Evolutionary conservation across 2,888 invertebrate species (phyloP), one percentile per base, ranked within the genome.

Genomic region (Coleophora deauratella): DNA sequence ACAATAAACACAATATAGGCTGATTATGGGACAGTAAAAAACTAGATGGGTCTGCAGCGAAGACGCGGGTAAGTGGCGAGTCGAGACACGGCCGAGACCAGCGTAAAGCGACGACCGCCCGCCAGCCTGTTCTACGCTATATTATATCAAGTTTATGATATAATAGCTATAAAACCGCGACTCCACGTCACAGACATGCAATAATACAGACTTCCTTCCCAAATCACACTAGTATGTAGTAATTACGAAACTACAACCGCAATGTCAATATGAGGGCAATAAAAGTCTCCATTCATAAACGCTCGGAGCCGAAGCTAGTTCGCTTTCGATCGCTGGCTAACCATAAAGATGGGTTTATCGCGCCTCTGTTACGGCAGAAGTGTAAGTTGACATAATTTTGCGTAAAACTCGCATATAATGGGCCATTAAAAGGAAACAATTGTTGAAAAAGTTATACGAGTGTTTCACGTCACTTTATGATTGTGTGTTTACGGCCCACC

Each of bases 401-500:
- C 82, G 79, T 81, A 81, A 81, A 84, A 78, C 79, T 70, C 73
- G 75, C 72, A 79, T 79, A 81, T 84, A 81, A 85, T 81, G 79
- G 81, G 66, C 82, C 78, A 84, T 85, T 84, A 84, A 84, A 82
- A 74, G 74, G 78, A 82, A 84, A 85, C 84, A 82, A 84, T 85
- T 84, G 84, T 82, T 84, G 73, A 84, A 85, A 85, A 85, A 84
- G 80, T 85, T 81, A 81, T 79, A 82, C 75, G 81, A 77, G 78
- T 78, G 74, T 70, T 77, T 6, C 73, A 66, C 81, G 82, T 80
- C 79, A 79, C 70, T 82, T 85, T 82, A 84, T 84, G 82, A 82
- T 79, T 82, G 78, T 79, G 62, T 80, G 81, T 80, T 84, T 79
- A 84, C 72, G 71, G 72, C 77, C 66, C 72, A 78, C 78, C 80